phyloP scores from a whole-genome alignment of 2,797 vertebrate genomes.

The Choloepus didactylus region DNA sequence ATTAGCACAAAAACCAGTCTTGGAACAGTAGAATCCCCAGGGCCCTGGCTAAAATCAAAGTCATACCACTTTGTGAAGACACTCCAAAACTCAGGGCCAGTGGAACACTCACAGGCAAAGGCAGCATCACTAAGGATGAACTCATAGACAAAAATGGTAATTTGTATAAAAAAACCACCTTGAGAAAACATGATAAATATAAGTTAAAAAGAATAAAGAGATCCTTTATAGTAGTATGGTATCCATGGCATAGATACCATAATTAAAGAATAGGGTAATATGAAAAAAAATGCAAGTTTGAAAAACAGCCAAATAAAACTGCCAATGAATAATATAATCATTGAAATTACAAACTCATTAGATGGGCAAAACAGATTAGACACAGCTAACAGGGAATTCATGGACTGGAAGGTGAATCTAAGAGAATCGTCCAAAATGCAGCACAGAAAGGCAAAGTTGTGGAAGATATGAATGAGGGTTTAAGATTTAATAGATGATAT shows the following conservation, averaged over 20 bases:
- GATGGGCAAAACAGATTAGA: neutral
- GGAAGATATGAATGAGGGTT: neutral
- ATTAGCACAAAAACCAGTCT: neutral
- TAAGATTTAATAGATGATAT: neutral
- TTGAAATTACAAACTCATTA: slow-evolving; percentile 41
- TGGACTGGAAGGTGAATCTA: neutral
- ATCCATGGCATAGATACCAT: neutral
- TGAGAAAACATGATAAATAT: neutral
- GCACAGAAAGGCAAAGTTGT: neutral
- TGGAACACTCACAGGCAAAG: neutral
- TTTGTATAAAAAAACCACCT: slow-evolving; percentile 6
- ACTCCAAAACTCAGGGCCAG: neutral
- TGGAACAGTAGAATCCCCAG: neutral
- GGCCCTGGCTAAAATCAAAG: neutral
- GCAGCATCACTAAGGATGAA: neutral
- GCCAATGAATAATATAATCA: slow-evolving; percentile 2
- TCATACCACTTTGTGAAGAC: neutral
- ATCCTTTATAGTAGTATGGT: neutral
- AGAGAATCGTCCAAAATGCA: neutral
- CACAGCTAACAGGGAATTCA: neutral
- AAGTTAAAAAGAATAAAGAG: neutral
- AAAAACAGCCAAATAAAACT: slow-evolving; percentile 15
- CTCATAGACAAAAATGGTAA: neutral
- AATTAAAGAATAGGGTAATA: neutral
- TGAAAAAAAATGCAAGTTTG: neutral